Conservation (phyloP, 2,888 invertebrate species). For the Sepiola atlantica region DNA sequence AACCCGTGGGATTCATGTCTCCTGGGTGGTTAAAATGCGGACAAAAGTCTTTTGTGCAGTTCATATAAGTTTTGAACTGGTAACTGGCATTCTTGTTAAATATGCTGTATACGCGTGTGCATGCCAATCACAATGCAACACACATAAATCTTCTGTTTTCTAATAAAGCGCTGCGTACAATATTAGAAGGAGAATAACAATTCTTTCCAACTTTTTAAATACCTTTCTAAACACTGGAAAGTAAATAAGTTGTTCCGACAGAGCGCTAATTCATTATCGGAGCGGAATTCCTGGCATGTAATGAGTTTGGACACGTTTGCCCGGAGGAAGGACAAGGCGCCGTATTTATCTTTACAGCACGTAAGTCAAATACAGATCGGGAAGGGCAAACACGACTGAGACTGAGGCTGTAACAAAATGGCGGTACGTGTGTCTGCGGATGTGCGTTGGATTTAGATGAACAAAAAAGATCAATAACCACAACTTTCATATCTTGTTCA, state of each 20-base stretch:
- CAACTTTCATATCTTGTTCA: neutral
- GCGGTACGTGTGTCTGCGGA: neutral
- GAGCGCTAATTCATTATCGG: neutral
- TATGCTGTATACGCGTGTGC: too few species aligned
- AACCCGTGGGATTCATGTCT: too few species aligned
- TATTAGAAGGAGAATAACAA: neutral
- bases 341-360: conserved; percentile 2
- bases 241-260: neutral
- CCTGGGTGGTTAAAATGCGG: too few species aligned
- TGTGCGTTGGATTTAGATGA: neutral
- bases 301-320: neutral
- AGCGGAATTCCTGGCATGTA: neutral
- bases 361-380: neutral
- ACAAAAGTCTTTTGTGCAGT: too few species aligned
- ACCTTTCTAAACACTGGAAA: neutral
- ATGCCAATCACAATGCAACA: too few species aligned
- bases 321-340: neutral
- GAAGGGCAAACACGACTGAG: neutral
- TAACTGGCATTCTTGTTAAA: too few species aligned
- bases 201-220: neutral
- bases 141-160: neutral
- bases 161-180: neutral
- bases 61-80: too few species aligned
- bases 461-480: neutral
- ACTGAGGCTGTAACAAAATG: neutral